Evolutionary conservation across 2,888 invertebrate species (phyloP), one percentile per base, ranked within the genome.

Genomic region (Rhagophthalmus giganteus): DNA sequence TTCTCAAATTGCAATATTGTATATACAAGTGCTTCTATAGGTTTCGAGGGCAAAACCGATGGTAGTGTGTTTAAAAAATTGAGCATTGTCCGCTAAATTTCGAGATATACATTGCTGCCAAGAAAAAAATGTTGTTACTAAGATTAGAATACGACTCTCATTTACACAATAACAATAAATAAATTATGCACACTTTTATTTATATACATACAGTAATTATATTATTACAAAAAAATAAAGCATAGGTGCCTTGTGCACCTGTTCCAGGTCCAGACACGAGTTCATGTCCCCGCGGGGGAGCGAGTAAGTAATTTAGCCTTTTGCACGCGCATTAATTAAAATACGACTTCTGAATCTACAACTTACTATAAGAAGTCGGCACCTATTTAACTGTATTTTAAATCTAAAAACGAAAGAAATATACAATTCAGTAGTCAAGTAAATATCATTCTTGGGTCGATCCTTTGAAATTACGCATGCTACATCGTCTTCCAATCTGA

Each of bases 191-290:
- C 8, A 28, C 6, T 41, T 12, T 16, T 30, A 41, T 41, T 31
- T 32, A 13, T 41, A 25, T 32, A 31, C 20, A 20, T 20, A n/a
- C n/a, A n/a, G n/a, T 20, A 20, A 20, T 20, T 20, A 7, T 20
- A 5, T 5, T 20, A 20, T 20, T 5, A n/a, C n/a, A 12, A 28
- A 37, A 28, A 40, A 35, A 16, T 27, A 40, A 32, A 47, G 32
- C 41, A 35, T 32, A 25, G 40, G 47, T 46, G 38, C 39, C 12
- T 38, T 58, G 20, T 50, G 50, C 40, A 40, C 53, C 51, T 58
- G 45, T 66, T 67, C 58, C 69, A 82, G 82, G 81, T 81, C 81
- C 81, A 61, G 79, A 81, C 71, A 71, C 78, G 71, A 75, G 77
- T 71, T 78, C 77, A 69, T 82, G 82, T 75, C 74, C 79, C 69